Base-by-base conservation (phyloP, 2,113 vertebrate species). In the Craseonycteris thonglongyai region DNA sequence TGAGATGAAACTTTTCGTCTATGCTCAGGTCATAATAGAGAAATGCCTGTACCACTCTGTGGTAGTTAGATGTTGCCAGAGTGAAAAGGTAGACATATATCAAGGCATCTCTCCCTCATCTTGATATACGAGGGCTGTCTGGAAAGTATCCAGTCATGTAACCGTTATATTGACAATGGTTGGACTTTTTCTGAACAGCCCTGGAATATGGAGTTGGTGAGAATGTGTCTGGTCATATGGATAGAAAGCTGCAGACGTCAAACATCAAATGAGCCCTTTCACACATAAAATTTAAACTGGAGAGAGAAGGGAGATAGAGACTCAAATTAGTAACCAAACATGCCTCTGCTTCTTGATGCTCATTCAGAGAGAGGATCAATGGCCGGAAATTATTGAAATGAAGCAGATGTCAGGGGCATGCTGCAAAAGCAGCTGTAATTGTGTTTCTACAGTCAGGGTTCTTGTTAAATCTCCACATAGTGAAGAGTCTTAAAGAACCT, bases 351-450 rank as follows among this genome's bases (percentile, higher is more conserved):
- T 94, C 89, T 92, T 90, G 91, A 74, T 71, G 88, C 79, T 97
- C 94, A 79, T 92, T 91, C 94, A 97, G 89, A 96, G 88, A 89
- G 94, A 96, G 93, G 94, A 87, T 96, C 90, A 82, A 72, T 79
- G 97, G 79, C 96, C 95, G 96, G 93, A 95, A 97, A 97, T 96
- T 89, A 97, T 86, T 94, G 95, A 96, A 96, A 95, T 95, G 89
- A 95, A 90, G 89, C 89, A 94, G 95, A 95, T 95, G 91, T 96
- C 94, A 95, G 91, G 93, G 88, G 90, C 65, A 93, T 72, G 89
- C 75, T 80, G 75, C 61, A 59, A 66, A 91, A 40, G 61, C 68
- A 83, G 91, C 89, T 93, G 85, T 49, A 22, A 93, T 33, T 42
- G 47, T 49, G 80, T 12, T 33, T 68, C 59, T 38, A 3, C 15